Conservation (phyloP, 2,888 invertebrate species). For the Lycia hirtaria region DNA sequence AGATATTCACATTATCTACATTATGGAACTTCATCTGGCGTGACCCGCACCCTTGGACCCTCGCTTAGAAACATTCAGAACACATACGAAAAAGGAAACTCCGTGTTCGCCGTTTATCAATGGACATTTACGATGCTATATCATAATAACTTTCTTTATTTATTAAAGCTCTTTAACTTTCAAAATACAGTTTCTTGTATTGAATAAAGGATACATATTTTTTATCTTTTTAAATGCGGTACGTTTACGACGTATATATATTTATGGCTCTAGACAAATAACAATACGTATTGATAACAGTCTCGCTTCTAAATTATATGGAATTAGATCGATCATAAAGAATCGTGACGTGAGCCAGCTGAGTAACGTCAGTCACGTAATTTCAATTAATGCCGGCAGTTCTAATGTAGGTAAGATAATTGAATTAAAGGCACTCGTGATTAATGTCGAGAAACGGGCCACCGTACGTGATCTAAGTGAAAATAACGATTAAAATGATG, state of each 20-base stretch:
- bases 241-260: conserved; percentile 17
- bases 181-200: conserved; percentile 20
- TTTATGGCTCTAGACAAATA: conserved; percentile 20
- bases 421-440: conserved; percentile 40
- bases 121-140: conserved; percentile 45
- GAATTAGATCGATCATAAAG: conserved; percentile 29
- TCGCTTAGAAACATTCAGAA: conserved; percentile 56
- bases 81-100: conserved; percentile 53
- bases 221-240: conserved; percentile 12
- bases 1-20: conserved; percentile 85
- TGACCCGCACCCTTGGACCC: conserved; percentile 73
- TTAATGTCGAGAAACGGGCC: conserved; percentile 49
- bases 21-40: conserved; percentile 82
- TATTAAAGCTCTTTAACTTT: conserved; percentile 30
- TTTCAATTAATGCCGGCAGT: conserved; percentile 39
- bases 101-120: conserved; percentile 70
- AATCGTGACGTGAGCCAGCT: conserved; percentile 25
- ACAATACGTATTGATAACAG: conserved; percentile 22
- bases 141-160: conserved; percentile 29
- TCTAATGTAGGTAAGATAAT: conserved; percentile 33
- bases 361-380: conserved; percentile 49
- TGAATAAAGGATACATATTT: conserved; percentile 18
- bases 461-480: conserved; percentile 49
- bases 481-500: conserved; percentile 53
- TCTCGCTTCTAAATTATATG: conserved; percentile 27